Base-by-base conservation (phyloP, 92 coral and sea anemone species). In the Porites lobata region DNA sequence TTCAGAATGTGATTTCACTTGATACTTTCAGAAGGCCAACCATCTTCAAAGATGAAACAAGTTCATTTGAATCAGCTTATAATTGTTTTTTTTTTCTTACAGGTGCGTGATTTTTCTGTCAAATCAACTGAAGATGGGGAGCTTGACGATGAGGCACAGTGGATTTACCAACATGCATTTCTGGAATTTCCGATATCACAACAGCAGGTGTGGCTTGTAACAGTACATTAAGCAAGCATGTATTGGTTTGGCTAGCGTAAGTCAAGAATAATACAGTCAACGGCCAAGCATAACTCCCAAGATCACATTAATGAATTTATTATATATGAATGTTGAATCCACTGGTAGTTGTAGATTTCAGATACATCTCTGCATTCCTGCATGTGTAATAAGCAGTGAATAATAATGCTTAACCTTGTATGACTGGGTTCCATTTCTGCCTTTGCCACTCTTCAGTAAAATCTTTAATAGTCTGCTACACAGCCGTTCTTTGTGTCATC, bases 81-180 rank as follows among this genome's bases (percentile, higher is more conserved):
- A 9, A 10, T 38, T 10, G 2, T 8, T 9, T 43, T 17, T 29
- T 26, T 73, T 52, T 63, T 20, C 12, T 8, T 38, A 32, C 56
- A 94, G 97, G 83, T 90, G 12, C 96, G 99, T 76, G 99, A 95
- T 72, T 86, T 98, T 63, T 91, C 98, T 20, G 93, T 94, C 29
- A 94, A 98, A 70, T 93, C 96, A 18, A 86, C 99, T 14, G 99
- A 95, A 19, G 99, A 98, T n/a, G 95, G 94, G 10, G 99, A 98
- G 87, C 89, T 98, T 2, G 99, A 98, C 32, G 98, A 98, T 9
- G 99, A 98, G 79, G 98, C 99, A 15, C 96, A 95, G 24, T 98
- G 99, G 99, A 90, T 98, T 81, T 98, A 94, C 85, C 93, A 90
- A 82, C 96, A 92, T 69, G 98, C 94, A 13, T 98, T 98, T 65